phyloP scores from a whole-genome alignment of 2,888 invertebrate species.

The Tipula vernalis region DNA sequence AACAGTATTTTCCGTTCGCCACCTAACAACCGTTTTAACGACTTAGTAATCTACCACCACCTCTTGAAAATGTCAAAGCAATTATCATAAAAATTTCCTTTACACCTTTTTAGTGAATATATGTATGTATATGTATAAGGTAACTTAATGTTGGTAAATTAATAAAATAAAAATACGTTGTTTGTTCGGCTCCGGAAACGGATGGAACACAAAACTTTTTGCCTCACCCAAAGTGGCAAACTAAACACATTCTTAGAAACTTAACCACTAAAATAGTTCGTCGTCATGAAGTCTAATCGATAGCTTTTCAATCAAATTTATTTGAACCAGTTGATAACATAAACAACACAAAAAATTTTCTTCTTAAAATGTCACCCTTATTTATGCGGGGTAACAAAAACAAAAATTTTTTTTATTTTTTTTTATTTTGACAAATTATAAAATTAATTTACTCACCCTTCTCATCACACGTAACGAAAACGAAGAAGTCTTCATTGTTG shows the following conservation, averaged over 20 bases:
- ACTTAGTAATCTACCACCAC: too few species aligned
- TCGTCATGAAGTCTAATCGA: not conserved
- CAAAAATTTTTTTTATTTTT: too few species aligned
- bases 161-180: not conserved
- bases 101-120: too few species aligned
- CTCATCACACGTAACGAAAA: conserved; percentile 11
- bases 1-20: not conserved
- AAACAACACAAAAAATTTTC: not conserved
- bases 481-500: conserved; percentile 6
- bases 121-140: too few species aligned
- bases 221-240: not conserved
- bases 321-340: not conserved
- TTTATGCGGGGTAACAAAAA: not conserved
- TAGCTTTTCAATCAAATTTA: not conserved
- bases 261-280: not conserved
- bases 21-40: not conserved
- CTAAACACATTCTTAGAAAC: not conserved
- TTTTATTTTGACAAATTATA: not conserved
- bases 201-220: not conserved
- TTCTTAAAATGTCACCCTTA: not conserved
- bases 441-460: conserved; percentile 4
- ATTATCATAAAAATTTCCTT: too few species aligned
- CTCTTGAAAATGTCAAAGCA: too few species aligned
- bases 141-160: too few species aligned
- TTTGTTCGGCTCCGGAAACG: not conserved